Percentiles rank a stretch among this genome's conserved stretches.
phyloP scores from a whole-genome alignment of 2,888 invertebrate genomes.

The Tiliacea citrago region DNA sequence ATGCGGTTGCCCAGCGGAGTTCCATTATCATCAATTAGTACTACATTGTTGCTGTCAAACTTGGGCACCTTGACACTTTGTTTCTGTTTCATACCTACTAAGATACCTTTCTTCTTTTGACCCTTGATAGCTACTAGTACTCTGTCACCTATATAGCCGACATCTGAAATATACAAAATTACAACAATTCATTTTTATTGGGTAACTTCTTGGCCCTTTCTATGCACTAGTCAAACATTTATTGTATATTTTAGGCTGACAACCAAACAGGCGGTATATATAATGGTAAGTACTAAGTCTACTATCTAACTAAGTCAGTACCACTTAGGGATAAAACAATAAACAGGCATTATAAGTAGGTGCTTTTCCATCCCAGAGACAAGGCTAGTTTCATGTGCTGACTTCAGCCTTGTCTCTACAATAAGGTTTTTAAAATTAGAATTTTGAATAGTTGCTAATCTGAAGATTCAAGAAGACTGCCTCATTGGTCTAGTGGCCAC shows the following conservation, averaged over 20 bases:
- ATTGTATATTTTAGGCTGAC: neutral
- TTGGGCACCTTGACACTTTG: conserved; percentile 96
- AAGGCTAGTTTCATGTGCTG: neutral
- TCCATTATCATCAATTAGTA: conserved; percentile 98
- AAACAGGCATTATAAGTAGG: neutral
- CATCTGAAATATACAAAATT: conserved; percentile 74
- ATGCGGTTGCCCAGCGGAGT: conserved; percentile 98
- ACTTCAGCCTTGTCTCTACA: neutral
- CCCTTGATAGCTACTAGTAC: conserved; percentile 98
- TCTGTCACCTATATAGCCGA: conserved; percentile 94
- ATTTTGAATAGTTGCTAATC: neutral
- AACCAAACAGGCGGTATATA: no score
- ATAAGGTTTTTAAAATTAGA: neutral
- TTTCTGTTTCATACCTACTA: conserved; percentile 94
- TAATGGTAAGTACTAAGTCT: neutral
- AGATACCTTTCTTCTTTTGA: conserved; percentile 97
- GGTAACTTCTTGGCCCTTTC: no score
- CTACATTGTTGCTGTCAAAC: conserved; percentile 98
- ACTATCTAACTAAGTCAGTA: no score
- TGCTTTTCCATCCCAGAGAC: neutral
- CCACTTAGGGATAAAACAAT: neutral
- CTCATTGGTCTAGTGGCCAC: no score
- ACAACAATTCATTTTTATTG: neutral
- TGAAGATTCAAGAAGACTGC: no score
- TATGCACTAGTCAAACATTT: neutral